phyloP scores from a whole-genome alignment of 2,797 vertebrate genomes.

The Caiman crocodilus region DNA sequence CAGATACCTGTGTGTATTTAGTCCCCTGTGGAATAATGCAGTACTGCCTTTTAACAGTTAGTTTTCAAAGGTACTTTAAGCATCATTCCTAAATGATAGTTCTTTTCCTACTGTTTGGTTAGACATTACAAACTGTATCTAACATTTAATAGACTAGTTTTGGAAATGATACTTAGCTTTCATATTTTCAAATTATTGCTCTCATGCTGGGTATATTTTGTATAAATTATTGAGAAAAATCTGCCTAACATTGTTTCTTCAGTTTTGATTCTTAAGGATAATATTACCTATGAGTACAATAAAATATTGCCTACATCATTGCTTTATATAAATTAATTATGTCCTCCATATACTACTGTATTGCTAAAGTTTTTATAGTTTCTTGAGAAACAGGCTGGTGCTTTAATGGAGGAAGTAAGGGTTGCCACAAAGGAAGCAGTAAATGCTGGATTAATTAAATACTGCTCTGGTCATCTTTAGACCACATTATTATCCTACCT shows the following conservation, averaged over 20 bases:
- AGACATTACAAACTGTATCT: neutral
- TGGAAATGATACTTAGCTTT: neutral
- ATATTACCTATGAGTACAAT: neutral
- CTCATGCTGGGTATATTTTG: neutral
- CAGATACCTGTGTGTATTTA: neutral
- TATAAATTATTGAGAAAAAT: neutral
- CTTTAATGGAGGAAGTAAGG: slow-evolving; percentile 10
- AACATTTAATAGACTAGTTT: neutral
- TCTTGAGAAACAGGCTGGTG: slow-evolving; percentile 3
- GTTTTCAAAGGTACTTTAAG: neutral
- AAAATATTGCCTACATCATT: neutral
- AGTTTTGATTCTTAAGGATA: neutral
- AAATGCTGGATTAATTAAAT: slow-evolving; percentile 20
- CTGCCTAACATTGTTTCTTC: neutral
- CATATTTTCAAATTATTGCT: neutral
- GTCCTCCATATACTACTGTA: neutral
- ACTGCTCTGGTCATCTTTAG: slow-evolving; percentile 6
- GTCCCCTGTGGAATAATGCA: rapidly evolving
- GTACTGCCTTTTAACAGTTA: neutral
- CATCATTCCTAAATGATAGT: neutral
- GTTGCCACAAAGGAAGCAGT: slow-evolving; percentile 34
- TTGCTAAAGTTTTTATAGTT: neutral
- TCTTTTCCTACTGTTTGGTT: neutral
- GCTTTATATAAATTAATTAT: neutral
- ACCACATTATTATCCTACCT: neutral